Percentiles rank a stretch among this genome's conserved stretches.
phyloP scores from a whole-genome alignment of 2,888 invertebrate genomes.

The Empis livida region DNA sequence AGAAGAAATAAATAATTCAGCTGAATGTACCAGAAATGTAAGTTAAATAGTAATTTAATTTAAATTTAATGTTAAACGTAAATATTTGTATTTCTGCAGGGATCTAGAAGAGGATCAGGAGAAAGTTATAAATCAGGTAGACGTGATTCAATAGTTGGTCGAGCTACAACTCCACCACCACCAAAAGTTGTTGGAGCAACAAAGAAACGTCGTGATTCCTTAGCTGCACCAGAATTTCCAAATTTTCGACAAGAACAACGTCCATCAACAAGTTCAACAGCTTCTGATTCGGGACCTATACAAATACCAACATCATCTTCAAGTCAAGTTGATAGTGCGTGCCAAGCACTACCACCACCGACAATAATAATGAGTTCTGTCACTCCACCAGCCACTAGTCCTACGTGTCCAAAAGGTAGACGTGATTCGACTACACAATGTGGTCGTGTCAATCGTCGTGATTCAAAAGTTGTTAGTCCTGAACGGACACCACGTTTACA shows the following conservation, averaged over 20 bases:
- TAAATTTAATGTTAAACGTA: background rate
- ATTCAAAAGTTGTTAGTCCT: conserved; percentile 56
- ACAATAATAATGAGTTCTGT: conserved; percentile 74
- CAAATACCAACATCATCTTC: conserved; percentile 25
- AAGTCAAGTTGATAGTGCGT: conserved; percentile 46
- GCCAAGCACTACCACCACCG: conserved; percentile 52
- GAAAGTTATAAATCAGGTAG: conserved; percentile 56
- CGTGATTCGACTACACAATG: conserved; percentile 81
- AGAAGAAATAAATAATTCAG: conserved; percentile 15
- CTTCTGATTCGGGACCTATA: conserved; percentile 52
- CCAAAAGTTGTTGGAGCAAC: conserved; percentile 49
- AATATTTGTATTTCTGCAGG: conserved; percentile 16
- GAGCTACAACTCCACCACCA: conserved; percentile 39
- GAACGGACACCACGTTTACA: conserved; percentile 49
- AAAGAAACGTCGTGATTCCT: conserved; percentile 45
- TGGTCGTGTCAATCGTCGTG: conserved; percentile 48
- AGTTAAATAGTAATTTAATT: conserved; percentile 1
- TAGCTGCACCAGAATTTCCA: conserved; percentile 40
- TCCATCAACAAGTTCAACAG: conserved; percentile 59
- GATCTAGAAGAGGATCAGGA: conserved; percentile 46
- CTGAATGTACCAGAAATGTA: conserved; percentile 15
- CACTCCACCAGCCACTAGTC: conserved; percentile 70
- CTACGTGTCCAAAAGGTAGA: conserved; percentile 50
- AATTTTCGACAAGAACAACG: conserved; percentile 47
- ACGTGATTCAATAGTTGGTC: conserved; percentile 48